Conservation (phyloP, 2,113 vertebrate genomes). For the Mormoops blainvillei region DNA sequence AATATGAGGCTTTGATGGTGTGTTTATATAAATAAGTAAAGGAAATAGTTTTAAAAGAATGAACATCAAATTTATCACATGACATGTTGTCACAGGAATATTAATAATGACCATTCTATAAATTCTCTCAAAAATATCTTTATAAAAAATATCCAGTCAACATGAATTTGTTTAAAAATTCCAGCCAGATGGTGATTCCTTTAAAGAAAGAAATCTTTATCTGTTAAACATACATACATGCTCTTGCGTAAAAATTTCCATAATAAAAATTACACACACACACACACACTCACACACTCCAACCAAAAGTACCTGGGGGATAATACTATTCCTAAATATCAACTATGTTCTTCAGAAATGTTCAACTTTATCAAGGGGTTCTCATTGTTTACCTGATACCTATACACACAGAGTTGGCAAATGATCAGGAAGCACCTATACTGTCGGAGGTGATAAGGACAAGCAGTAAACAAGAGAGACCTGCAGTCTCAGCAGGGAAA, state of each 20-base stretch:
- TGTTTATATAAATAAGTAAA: background rate
- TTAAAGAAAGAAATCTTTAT: background rate
- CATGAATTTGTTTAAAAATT: background rate
- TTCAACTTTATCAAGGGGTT: background rate
- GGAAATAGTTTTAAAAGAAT: background rate
- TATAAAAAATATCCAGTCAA: background rate
- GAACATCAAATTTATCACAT: background rate
- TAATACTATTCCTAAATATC: background rate
- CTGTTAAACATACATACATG: background rate
- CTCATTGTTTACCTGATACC: background rate
- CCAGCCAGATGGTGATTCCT: background rate
- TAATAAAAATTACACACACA: background rate
- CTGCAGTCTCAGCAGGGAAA: background rate
- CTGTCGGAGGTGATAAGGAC: background rate
- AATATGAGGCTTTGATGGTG: background rate
- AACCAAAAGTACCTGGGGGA: background rate
- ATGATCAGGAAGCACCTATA: background rate
- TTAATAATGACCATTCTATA: background rate
- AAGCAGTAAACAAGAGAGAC: background rate
- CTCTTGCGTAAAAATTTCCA: background rate
- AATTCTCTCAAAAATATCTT: background rate
- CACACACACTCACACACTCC: background rate
- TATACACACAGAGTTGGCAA: background rate
- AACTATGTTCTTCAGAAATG: background rate
- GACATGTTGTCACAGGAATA: background rate